Conservation (phyloP, 2,888 invertebrate species). For the Drosophila mulleri region DNA sequence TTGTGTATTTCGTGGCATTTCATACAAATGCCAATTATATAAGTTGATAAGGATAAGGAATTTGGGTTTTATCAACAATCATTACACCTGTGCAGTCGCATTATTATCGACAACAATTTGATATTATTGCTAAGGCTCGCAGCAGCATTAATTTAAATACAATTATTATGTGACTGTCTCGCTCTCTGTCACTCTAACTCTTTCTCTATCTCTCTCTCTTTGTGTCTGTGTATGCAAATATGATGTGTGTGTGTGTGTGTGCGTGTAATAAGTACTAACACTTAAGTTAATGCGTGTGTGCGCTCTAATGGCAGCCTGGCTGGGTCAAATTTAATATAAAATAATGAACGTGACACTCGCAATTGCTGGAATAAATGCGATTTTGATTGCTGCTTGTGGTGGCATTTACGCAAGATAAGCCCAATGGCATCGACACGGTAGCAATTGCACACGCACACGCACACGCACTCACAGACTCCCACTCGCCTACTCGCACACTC, state of each 20-base stretch:
- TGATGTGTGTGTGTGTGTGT: background rate
- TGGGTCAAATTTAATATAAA: conserved; percentile 54
- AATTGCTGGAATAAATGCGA: conserved; percentile 54
- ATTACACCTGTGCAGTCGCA: background rate
- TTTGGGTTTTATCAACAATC: background rate
- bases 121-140: conserved; percentile 12
- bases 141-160: conserved; percentile 23
- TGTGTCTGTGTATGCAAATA: background rate
- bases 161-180: conserved; percentile 2
- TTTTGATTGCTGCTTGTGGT: conserved; percentile 64
- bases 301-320: background rate
- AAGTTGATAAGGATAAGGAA: background rate
- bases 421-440: conserved; percentile 21
- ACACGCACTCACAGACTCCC: conserved; percentile 1
- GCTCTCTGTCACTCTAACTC: background rate
- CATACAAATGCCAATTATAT: background rate
- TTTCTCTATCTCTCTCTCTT: no score
- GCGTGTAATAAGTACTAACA: conserved; percentile 31
- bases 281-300: conserved; percentile 27
- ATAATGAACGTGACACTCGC: conserved; percentile 57
- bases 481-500: conserved; percentile 4
- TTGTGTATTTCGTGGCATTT: no score
- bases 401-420: conserved; percentile 62
- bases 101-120: background rate
- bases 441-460: conserved; percentile 35